Evolutionary conservation across 1,140 invertebrate genomes (phyloP), one percentile per base, ranked within the genome.

Genomic region (Zaprionus camerounensis): DNA sequence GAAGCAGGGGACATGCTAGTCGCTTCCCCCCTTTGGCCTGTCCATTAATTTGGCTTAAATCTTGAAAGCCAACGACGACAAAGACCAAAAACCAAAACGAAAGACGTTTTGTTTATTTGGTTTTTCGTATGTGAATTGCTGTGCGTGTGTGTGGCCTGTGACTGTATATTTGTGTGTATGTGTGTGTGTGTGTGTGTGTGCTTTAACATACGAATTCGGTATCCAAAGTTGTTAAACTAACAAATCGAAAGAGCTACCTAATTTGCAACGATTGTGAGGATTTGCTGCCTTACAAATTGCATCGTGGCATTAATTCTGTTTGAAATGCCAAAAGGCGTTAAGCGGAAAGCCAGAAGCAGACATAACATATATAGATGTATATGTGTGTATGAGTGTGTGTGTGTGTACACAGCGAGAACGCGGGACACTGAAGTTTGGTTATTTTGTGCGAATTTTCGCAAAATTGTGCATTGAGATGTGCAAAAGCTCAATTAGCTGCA

Each of bases 11-110:
- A 36, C 44, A 31, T 36, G 20, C 24, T n/a, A 49, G 44, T 44
- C 7, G 7, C 15, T 15, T 26, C 44, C 20, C 53, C 31, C 56
- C 61, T 38, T 17, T 65, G 57, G 61, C 36, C 71, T 76, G 84
- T 84, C 75, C 84, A 88, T 88, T 88, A 88, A 88, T 88, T 84
- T 88, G 75, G 84, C 84, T 88, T 88, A 81, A 88, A 81, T 86
- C 69, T 66, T 69, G 62, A 76, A 76, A 72, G 74, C 69, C 72
- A 76, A 76, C 34, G 53, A 75, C 72, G 59, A 61, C 70, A 73
- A 71, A 71, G 59, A 38, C 58, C 36, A 62, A 75, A 75, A 64
- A 69, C 46, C 49, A 70, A 70, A 70, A 64, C 67, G 68, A 71
- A 76, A 79, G 70, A 80, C 75, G 64, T 80, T 80, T 77, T 78